Evolutionary conservation across 2,113 vertebrate genomes (phyloP), one percentile per base, ranked within the genome.

Genomic region (Notiomystis cincta): DNA sequence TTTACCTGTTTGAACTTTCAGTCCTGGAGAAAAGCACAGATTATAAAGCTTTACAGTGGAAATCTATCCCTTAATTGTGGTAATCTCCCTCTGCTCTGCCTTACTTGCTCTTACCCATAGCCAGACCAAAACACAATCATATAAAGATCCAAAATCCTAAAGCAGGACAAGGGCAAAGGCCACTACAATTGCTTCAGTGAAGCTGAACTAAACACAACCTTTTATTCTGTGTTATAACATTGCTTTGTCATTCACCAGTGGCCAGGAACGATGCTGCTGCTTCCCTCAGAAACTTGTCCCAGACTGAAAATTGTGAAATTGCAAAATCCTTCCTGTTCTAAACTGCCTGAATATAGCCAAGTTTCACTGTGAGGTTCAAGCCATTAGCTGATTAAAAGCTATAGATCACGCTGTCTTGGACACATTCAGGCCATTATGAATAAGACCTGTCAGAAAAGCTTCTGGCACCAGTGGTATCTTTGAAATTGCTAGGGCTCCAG

Each of bases 371-470:
- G 85, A 95, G 84, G 86, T 86, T 94, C 96, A 87, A 90, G 88
- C 97, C 96, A 98, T 98, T 97, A 97, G 95, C 81, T 97, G 97
- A 98, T 98, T 97, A 98, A 97, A 98, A 98, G 97, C 96, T 96
- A 97, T 93, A 96, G 95, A 97, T 97, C 97, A 97, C 3, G 3
- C 93, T 95, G 87, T 48, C 95, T 93, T 93, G 67, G 86, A 97
- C 96, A 97, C n/a, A 53, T 94, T 95, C 86, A 93, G 27, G n/a
- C 95, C 97, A 93, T 97, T 93, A 96, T 92, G 96, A 96, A 97
- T 94, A 97, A 94, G 83, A 96, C 75, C 90, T 95, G 92, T 97
- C 96, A 96, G 92, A 95, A 96, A 94, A 95, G 88, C 93, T 96
- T 94, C 92, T 53, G 85, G 83, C 60, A 82, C 92, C 86, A 96